Evolutionary conservation across 64 coral and sea anemone species (phyloP).

Genomic region (Platygyra sinensis): DNA sequence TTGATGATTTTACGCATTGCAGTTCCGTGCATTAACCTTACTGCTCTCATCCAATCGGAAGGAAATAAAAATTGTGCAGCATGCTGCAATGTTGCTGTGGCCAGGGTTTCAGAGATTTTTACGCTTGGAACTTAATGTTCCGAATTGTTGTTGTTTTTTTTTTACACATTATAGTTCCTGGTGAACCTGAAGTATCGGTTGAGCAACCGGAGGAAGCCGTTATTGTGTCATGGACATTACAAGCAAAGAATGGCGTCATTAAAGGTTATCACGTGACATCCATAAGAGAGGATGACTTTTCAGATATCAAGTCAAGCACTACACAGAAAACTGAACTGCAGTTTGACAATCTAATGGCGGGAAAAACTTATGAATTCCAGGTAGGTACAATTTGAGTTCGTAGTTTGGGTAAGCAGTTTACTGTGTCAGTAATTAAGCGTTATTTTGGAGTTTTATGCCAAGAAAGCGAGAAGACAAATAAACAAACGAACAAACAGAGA

Average conservation of each 20-base stretch:
- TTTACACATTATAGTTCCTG: constrained; percentile 14
- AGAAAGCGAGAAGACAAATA: too few species aligned
- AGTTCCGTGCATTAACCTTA: too few species aligned
- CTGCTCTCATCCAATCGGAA: too few species aligned
- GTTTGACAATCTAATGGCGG: background rate
- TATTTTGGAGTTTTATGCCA: background rate
- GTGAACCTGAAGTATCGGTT: constrained; percentile 6
- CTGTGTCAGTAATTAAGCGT: background rate
- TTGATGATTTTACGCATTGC: too few species aligned
- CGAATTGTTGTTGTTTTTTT: background rate
- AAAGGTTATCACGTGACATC: constrained; percentile 42
- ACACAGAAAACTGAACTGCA: background rate
- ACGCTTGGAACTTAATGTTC: background rate
- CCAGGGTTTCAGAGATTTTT: background rate
- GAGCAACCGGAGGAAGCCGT: background rate
- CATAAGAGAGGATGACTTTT: background rate
- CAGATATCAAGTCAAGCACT: background rate
- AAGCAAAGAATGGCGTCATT: constrained; percentile 30
- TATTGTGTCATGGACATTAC: constrained; percentile 4
- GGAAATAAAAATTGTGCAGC: too few species aligned
- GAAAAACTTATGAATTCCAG: constrained; percentile 27
- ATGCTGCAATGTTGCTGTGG: too few species aligned
- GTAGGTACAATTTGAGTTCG: background rate
- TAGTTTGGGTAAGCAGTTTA: background rate
- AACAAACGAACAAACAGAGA: background rate